phyloP scores from a whole-genome alignment of 2,113 vertebrate species.

The Cnemophilus loriae region DNA sequence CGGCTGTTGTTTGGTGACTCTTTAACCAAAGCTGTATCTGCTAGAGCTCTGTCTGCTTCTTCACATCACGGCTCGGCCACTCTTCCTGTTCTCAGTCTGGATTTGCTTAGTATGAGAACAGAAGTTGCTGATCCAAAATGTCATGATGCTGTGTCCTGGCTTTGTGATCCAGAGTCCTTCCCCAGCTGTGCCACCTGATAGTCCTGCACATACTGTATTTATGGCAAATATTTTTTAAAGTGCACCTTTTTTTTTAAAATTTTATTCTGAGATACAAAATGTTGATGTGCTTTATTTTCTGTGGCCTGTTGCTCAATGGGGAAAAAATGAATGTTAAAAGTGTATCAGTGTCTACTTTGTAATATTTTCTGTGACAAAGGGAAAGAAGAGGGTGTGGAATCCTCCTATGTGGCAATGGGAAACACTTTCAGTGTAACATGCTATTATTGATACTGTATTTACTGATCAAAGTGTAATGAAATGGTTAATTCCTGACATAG shows the following conservation, averaged over 20 bases:
- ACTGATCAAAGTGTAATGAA: constrained; percentile 33
- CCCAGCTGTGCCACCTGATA: neutral
- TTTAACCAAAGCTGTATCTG: neutral
- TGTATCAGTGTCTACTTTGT: neutral
- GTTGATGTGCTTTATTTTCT: constrained; percentile 46
- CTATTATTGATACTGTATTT: constrained; percentile 36
- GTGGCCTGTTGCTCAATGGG: constrained; percentile 14
- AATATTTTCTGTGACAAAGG: constrained; percentile 14
- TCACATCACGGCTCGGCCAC: neutral
- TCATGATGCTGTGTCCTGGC: neutral
- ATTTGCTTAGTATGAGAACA: rapidly evolving
- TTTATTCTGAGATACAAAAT: neutral
- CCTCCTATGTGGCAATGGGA: neutral
- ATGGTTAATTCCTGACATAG: constrained; percentile 17
- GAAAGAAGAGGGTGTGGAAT: neutral
- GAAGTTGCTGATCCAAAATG: neutral
- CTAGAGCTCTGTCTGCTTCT: neutral
- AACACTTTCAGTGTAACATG: neutral
- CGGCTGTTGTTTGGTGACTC: neutral
- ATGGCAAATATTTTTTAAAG: constrained; percentile 18
- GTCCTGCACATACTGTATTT: constrained; percentile 13
- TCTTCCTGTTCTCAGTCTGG: neutral
- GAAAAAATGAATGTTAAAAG: constrained; percentile 8
- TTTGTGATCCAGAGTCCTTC: constrained; percentile 7
- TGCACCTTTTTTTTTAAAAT: neutral